phyloP scores from a whole-genome alignment of 2,888 invertebrate species.

The Chloromyia formosa region DNA sequence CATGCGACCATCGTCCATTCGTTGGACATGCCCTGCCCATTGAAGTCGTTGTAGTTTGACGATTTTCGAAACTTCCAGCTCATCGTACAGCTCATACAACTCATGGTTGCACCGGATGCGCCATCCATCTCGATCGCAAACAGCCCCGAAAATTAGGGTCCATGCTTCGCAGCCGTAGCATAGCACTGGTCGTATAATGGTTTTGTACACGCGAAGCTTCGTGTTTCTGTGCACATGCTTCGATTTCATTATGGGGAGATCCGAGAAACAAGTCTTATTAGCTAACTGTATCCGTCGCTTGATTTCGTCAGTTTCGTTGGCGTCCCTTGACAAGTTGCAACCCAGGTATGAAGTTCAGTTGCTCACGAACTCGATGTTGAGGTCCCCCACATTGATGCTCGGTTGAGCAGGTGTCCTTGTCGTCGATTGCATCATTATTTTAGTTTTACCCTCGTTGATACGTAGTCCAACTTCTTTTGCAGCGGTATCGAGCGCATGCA shows the following conservation, averaged over 20 bases:
- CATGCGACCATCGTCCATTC: too few relatives aligned
- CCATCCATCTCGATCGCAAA: background rate
- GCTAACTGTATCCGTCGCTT: constrained; percentile 1
- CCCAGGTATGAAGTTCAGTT: constrained; percentile 1
- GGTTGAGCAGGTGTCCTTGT: background rate
- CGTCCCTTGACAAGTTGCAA: background rate
- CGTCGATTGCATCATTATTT: background rate
- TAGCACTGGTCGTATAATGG: background rate
- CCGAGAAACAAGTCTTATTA: background rate
- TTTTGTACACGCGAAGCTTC: background rate
- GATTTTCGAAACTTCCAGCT: background rate
- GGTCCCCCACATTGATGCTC: background rate
- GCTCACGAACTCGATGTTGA: background rate
- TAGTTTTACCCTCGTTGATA: background rate
- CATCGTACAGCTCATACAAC: background rate
- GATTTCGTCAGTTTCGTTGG: background rate
- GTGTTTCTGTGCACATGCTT: background rate
- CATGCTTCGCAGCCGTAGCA: background rate
- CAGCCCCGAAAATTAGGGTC: background rate
- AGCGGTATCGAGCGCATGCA: background rate
- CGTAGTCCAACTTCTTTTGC: background rate
- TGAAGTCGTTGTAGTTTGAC: background rate
- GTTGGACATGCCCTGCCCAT: background rate
- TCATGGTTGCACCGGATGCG: background rate
- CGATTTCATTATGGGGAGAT: background rate